Conservation (phyloP, 2,888 invertebrate genomes). For the Spodoptera littoralis region DNA sequence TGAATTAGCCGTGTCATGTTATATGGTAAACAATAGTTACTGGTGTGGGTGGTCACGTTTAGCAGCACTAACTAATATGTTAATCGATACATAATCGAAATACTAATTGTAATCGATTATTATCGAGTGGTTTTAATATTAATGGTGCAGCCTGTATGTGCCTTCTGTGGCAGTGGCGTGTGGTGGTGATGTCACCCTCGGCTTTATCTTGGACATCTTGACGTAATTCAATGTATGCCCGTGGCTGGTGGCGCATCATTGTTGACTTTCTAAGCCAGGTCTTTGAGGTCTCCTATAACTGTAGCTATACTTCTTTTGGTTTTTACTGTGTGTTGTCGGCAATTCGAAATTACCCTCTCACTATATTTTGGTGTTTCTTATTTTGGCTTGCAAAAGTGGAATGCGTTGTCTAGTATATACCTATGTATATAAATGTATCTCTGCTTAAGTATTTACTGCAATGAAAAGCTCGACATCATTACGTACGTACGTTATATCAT, state of each 20-base stretch:
- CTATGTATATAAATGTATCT: too few species aligned
- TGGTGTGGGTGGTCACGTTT: constrained; percentile 18
- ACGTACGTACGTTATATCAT: not conserved
- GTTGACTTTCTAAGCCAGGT: not conserved
- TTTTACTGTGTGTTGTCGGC: not conserved
- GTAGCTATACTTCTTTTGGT: too few species aligned
- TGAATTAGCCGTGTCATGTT: constrained; percentile 18
- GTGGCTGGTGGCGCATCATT: constrained; percentile 1
- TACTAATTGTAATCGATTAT: constrained; percentile 40
- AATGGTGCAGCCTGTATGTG: constrained; percentile 21
- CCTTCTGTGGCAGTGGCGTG: constrained; percentile 10
- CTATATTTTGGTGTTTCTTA: too few species aligned
- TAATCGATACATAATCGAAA: constrained; percentile 28
- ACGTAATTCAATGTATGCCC: constrained; percentile 19
- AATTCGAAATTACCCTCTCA: too few species aligned
- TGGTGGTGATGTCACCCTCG: constrained; percentile 44
- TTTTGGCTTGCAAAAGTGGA: not conserved
- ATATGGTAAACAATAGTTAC: constrained; percentile 19
- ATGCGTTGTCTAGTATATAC: too few species aligned
- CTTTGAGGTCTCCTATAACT: too few species aligned
- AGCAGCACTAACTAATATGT: constrained; percentile 16
- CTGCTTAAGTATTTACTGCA: too few species aligned
- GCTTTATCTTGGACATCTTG: constrained; percentile 41
- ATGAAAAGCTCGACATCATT: not conserved
- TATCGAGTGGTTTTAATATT: constrained; percentile 27